Evolutionary conservation across 2,113 vertebrate genomes (phyloP).

Genomic region (Athene cunicularia): DNA sequence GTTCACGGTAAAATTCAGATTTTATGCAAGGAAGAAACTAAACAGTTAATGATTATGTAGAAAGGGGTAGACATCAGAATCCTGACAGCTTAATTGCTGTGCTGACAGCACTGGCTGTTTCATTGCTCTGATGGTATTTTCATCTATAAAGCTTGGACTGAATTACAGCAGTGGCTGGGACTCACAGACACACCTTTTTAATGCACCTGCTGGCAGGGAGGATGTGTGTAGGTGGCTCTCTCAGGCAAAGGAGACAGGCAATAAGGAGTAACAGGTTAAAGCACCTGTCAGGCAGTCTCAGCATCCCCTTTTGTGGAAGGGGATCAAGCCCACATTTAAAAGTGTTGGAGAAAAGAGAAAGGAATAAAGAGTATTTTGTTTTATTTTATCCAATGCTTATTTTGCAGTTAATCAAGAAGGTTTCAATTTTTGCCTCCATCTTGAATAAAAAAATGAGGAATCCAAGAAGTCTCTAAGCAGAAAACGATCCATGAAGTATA

Average conservation of each 20-base stretch:
- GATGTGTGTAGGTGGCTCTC: neutral
- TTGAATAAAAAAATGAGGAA: neutral
- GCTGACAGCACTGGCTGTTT: slow-evolving; percentile 25
- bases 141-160: neutral
- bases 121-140: neutral
- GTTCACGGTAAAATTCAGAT: neutral
- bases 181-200: neutral
- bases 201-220: slow-evolving; percentile 32
- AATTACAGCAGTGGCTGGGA: neutral
- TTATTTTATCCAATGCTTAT: neutral
- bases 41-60: neutral
- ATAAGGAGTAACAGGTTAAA: neutral
- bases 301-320: neutral
- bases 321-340: neutral
- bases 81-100: slow-evolving; percentile 44
- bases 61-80: neutral
- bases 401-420: neutral
- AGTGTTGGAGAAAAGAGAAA: neutral
- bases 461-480: neutral
- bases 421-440: neutral
- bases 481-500: neutral
- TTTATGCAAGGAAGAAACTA: neutral
- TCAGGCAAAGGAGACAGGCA: neutral
- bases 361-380: neutral
- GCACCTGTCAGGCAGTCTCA: neutral